These are phyloP conservation scores for Caradrina clavipalpis DNA, from an alignment of 2,888 invertebrate species.

Conservation along the genomic window DNA sequence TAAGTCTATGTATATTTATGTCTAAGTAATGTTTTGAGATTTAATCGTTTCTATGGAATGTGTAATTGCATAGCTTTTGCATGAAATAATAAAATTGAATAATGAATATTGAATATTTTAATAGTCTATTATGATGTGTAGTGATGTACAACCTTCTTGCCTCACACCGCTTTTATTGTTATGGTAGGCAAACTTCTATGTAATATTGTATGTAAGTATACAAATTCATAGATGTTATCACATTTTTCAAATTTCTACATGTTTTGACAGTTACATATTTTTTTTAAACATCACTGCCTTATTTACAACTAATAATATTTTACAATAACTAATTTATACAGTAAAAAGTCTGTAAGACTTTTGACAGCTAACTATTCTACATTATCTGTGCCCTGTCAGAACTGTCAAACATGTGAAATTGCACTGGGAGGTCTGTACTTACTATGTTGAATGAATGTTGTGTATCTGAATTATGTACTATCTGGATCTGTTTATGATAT, in stretches of 20 bases:
- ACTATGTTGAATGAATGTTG: slow-evolving; percentile 54
- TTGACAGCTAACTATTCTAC: neutral
- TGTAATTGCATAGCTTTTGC: slow-evolving; percentile 76
- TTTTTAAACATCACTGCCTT: slow-evolving; percentile 17
- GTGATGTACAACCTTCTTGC: slow-evolving; percentile 76
- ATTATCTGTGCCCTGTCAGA: slow-evolving; percentile 33
- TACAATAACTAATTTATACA: neutral
- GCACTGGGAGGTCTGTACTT: slow-evolving; percentile 65
- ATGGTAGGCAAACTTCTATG: slow-evolving; percentile 57
- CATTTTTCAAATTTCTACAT: slow-evolving; percentile 20
- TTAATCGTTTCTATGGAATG: slow-evolving; percentile 63
- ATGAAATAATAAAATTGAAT: slow-evolving; percentile 56
- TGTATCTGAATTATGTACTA: slow-evolving; percentile 67
- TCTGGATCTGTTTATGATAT: slow-evolving; percentile 76
- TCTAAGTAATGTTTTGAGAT: slow-evolving; percentile 66
- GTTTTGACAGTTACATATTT: slow-evolving; percentile 33
- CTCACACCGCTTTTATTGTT: slow-evolving; percentile 78
- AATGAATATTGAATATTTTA: slow-evolving; percentile 47
- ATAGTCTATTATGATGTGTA: slow-evolving; percentile 61
- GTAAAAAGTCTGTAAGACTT: neutral
- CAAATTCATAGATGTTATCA: slow-evolving; percentile 42
- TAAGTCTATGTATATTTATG: slow-evolving; percentile 51
- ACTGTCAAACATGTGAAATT: slow-evolving; percentile 28
- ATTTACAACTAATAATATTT: neutral
- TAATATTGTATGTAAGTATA: slow-evolving; percentile 37